These are phyloP conservation scores for Leptopilina myrica DNA, from an alignment of 2,888 invertebrate genomes.

Conservation along the genomic window DNA sequence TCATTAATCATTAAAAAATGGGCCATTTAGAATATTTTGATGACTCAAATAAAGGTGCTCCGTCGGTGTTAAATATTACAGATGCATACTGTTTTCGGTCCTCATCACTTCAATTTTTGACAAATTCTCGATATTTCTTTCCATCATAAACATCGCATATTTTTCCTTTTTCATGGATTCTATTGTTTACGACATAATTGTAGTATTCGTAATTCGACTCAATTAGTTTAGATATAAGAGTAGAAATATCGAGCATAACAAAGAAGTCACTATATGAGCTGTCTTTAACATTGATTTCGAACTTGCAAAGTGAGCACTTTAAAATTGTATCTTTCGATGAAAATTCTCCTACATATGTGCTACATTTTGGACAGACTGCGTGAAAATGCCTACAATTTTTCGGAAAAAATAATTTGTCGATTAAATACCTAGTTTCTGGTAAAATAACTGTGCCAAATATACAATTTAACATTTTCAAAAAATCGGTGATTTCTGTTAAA, in stretches of 20 bases:
- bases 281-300: conserved; percentile 9
- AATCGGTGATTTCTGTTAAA: conserved; percentile 11
- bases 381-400: conserved; percentile 2
- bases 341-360: conserved; percentile 5
- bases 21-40: conserved; percentile 49
- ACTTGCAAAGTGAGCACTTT: not conserved
- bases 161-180: not conserved
- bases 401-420: conserved; percentile 3
- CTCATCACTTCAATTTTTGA: conserved; percentile 36
- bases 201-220: not conserved
- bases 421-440: conserved; percentile 11
- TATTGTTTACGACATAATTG: not conserved
- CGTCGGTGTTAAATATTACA: conserved; percentile 49
- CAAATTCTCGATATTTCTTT: conserved; percentile 43
- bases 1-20: conserved; percentile 52
- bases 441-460: conserved; percentile 3
- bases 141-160: conserved; percentile 45
- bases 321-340: conserved; percentile 5
- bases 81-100: conserved; percentile 44
- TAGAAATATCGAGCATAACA: conserved; percentile 12
- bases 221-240: conserved; percentile 4
- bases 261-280: conserved; percentile 3
- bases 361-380: not conserved
- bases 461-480: not conserved
- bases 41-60: conserved; percentile 49